Conservation (phyloP, 2,113 vertebrate genomes). For the Chaetodon auriga region DNA sequence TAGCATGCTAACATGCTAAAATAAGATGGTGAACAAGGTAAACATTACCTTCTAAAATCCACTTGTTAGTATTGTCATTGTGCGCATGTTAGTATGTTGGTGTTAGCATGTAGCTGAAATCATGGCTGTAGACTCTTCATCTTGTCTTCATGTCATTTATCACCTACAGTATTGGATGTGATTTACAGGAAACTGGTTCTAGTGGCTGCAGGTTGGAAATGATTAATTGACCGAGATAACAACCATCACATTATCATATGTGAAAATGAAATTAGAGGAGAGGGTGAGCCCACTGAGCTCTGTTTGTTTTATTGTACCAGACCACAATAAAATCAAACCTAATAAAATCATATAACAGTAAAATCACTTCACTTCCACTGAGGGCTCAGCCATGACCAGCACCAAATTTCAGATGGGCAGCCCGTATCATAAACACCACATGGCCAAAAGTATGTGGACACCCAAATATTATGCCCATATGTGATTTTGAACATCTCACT, state of each 20-base stretch:
- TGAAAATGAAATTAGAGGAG: background rate
- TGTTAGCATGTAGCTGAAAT: no score
- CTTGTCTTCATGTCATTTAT: background rate
- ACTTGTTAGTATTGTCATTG: background rate
- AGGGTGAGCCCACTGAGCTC: background rate
- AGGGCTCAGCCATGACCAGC: background rate
- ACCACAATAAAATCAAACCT: background rate
- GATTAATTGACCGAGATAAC: background rate
- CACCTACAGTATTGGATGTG: background rate
- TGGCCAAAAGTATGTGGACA: background rate
- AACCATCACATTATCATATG: background rate
- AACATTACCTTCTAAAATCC: no score
- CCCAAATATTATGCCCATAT: background rate
- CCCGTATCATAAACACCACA: background rate
- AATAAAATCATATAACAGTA: background rate
- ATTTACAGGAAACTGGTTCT: background rate
- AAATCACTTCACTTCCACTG: background rate
- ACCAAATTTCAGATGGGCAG: fast-evolving
- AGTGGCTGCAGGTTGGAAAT: background rate
- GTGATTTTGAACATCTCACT: background rate
- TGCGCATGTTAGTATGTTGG: background rate
- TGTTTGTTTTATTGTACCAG: background rate
- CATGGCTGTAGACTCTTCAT: background rate
- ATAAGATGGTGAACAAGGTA: background rate
- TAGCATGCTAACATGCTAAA: background rate